A percentile compares a stretch with the other conserved stretches of the same genome.
Evolutionary conservation across 2,797 vertebrate genomes (phyloP).

Genomic region (Tamandua tetradactyla): DNA sequence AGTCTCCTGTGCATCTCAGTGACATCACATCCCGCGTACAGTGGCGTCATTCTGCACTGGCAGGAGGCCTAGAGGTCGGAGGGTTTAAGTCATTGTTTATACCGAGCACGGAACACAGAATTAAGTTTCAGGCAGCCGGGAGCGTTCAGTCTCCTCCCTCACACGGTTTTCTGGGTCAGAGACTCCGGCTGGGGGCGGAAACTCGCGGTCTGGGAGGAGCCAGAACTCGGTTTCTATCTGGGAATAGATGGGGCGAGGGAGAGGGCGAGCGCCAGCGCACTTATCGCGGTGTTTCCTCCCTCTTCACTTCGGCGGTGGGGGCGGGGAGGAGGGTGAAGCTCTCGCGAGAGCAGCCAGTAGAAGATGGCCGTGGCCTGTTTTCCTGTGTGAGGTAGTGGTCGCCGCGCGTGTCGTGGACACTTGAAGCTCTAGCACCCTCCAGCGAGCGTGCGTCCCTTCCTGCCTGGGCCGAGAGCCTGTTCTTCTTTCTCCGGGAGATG

Average conservation of each 20-base stretch:
- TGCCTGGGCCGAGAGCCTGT: slow-evolving; percentile 66
- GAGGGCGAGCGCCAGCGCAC: neutral
- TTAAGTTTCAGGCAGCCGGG: neutral
- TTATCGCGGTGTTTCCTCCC: slow-evolving; percentile 62
- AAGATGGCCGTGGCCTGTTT: slow-evolving; percentile 75
- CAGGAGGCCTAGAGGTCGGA: neutral
- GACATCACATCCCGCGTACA: slow-evolving; percentile 56
- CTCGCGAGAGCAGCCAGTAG: slow-evolving; percentile 75
- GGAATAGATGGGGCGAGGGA: neutral
- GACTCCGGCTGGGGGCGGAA: neutral
- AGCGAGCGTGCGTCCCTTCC: slow-evolving; percentile 84
- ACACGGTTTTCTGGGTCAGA: rapidly evolving
- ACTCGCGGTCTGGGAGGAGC: rapidly evolving
- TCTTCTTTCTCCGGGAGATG: slow-evolving; percentile 61
- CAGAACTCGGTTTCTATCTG: rapidly evolving
- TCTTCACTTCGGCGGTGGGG: too few relatives aligned
- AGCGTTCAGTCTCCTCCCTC: rapidly evolving
- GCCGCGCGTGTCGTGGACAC: neutral
- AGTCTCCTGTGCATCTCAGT: neutral
- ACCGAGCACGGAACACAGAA: too few relatives aligned
- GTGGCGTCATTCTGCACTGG: neutral
- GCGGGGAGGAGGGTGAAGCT: neutral
- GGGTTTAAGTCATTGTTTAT: neutral
- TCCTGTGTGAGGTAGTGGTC: slow-evolving; percentile 31
- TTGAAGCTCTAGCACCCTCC: slow-evolving; percentile 81